Evolutionary conservation across 2,888 invertebrate species (phyloP), one percentile per base, ranked within the genome.

Genomic region (Drosophila ezoana): DNA sequence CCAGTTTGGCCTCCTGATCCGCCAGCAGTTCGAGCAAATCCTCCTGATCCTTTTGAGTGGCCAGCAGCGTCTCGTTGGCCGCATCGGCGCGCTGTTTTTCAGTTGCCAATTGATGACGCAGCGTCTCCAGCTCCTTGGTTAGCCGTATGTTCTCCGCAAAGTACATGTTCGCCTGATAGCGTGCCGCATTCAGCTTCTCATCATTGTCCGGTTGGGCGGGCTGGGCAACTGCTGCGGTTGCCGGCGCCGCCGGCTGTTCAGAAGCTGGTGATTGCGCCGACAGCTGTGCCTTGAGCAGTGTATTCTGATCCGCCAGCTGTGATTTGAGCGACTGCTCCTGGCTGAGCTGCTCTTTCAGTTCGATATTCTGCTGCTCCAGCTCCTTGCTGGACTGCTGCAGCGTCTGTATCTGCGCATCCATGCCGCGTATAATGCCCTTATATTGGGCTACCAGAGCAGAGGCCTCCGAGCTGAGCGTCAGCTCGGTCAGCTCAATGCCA

Each of bases 351-450:
- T 81, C 84, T 92, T 94, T 89, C 13, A 92, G 57, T 23, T 89
- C 81, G 0, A 64, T 66, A 48, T 89, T 90, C 64, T 89, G 84
- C 0, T 76, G 54, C 63, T 91, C 89, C 49, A 91, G 54, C 35
- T 86, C 75, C 14, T 89, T 90, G 3, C 87, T 66, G 10, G 79
- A 79, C 14, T 89, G 82, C 67, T 92, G 90, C 16, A 92, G 73
- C 1, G 94, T 87, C 77, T 94, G 93, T 45, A 92, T 91, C 90
- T 95, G 93, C 37, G 93, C 93, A 92, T 98, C 98, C 92, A 99
- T 98, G 82, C 98, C 97, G 68, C 98, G 94, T 80, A 99, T 99
- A 56, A 99, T 93, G 67, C 95, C 95, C 93, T 98, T 98, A 92
- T 98, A 98, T 91, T 98, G 97, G 28, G 90, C 85, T 0, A 92